These are phyloP conservation scores for Acronicta leporina DNA, from an alignment of 2,888 invertebrate species.

Conservation along the genomic window DNA sequence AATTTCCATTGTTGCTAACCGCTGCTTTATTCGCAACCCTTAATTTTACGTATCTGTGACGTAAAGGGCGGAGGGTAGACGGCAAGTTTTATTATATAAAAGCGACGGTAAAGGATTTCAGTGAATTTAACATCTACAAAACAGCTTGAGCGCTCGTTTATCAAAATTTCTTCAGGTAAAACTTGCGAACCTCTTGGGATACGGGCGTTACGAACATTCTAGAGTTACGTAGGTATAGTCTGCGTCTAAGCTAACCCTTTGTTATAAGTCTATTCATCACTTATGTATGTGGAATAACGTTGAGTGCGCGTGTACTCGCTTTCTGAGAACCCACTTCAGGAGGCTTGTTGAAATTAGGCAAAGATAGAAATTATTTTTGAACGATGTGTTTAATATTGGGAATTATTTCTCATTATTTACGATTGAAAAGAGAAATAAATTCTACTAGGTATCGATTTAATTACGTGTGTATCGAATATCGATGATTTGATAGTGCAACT, in stretches of 20 bases:
- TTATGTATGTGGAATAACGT: conserved; percentile 49
- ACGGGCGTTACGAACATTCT: conserved; percentile 27
- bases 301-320: conserved; percentile 20
- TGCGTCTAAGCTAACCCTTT: conserved; percentile 55
- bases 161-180: conserved; percentile 56
- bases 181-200: conserved; percentile 32
- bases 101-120: conserved; percentile 49
- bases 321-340: conserved; percentile 13
- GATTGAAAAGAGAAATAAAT: not conserved
- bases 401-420: not conserved
- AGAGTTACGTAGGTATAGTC: conserved; percentile 23
- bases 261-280: conserved; percentile 49
- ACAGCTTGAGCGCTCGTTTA: conserved; percentile 48
- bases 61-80: conserved; percentile 14
- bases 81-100: conserved; percentile 33
- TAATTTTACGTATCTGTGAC: conserved; percentile 13
- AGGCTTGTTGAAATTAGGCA: conserved; percentile 28
- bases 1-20: conserved; percentile 7
- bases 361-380: conserved; percentile 12
- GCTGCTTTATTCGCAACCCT: conserved; percentile 19
- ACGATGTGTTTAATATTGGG: conserved; percentile 14
- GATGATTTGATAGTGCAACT: conserved; percentile 6
- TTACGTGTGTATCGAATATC: conserved; percentile 14
- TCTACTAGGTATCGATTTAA: too few relatives aligned
- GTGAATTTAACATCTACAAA: conserved; percentile 37